Percentiles rank a stretch among this genome's conserved stretches.
Conservation (phyloP, 1,140 invertebrate species). For the Drosophila malerkotliana region DNA sequence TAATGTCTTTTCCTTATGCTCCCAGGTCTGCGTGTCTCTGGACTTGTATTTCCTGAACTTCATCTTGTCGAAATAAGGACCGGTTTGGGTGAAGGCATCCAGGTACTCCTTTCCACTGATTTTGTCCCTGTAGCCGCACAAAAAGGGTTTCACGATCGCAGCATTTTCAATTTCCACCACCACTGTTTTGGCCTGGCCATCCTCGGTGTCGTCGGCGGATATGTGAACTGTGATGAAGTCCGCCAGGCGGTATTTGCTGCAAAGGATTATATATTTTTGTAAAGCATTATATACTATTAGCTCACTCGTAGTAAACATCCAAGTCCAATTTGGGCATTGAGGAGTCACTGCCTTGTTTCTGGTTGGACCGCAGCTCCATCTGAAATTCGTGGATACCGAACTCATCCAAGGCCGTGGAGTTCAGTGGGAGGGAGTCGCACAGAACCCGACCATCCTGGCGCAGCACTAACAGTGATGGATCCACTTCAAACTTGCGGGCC, state of each 20-base stretch:
- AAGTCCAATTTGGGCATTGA: conserved; percentile 53
- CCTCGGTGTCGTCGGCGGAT: conserved; percentile 69
- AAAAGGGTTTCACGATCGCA: conserved; percentile 85
- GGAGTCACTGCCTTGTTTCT: background rate
- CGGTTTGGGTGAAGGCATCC: conserved; percentile 87
- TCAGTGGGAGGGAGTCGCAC: conserved; percentile 50
- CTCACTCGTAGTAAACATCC: conserved; percentile 78
- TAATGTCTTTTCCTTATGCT: conserved; percentile 66
- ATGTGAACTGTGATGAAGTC: conserved; percentile 85
- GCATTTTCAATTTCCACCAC: conserved; percentile 85
- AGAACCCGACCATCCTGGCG: conserved; percentile 48
- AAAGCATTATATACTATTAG: background rate
- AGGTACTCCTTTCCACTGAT: conserved; percentile 85
- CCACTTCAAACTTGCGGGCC: conserved; percentile 70
- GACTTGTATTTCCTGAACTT: conserved; percentile 70
- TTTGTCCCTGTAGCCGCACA: conserved; percentile 86
- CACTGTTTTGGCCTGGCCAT: conserved; percentile 81
- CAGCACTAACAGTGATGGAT: conserved; percentile 49
- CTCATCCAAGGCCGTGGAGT: conserved; percentile 60
- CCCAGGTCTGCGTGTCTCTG: conserved; percentile 78
- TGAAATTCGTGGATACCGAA: conserved; percentile 77
- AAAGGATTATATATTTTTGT: too few species aligned
- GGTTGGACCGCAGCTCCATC: conserved; percentile 32
- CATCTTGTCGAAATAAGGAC: conserved; percentile 83
- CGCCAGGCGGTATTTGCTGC: conserved; percentile 78